A percentile compares a stretch with the other conserved stretches of the same genome.
Evolutionary conservation across 2,797 vertebrate species (phyloP).

Genomic region (Phrynocephalus vlangalii): DNA sequence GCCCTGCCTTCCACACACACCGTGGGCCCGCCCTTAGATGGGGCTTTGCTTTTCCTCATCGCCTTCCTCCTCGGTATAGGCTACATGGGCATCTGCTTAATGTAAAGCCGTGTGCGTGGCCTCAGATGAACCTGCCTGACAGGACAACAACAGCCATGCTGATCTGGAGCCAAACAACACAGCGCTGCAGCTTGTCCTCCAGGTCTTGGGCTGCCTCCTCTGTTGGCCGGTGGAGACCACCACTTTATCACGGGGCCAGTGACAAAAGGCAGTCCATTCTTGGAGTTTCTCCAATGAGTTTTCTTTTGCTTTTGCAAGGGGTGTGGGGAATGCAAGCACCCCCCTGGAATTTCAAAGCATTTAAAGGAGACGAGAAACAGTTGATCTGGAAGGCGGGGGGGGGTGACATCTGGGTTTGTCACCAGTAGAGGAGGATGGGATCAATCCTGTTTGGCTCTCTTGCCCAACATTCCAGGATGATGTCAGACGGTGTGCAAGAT

Average conservation of each 20-base stretch:
- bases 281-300: conserved; percentile 42
- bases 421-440: background rate
- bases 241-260: conserved; percentile 51
- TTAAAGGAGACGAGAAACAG: background rate
- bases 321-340: too few species aligned
- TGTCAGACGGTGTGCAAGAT: background rate
- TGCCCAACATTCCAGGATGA: background rate
- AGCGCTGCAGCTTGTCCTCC: conserved; percentile 61
- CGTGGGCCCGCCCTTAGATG: background rate
- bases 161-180: conserved; percentile 55
- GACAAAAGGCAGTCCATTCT: conserved; percentile 69
- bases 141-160: conserved; percentile 55
- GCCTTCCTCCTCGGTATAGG: background rate
- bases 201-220: conserved; percentile 40
- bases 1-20: conserved; percentile 25
- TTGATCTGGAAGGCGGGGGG: background rate
- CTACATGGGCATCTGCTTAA: conserved; percentile 15
- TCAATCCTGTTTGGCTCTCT: background rate
- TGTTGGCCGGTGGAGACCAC: conserved; percentile 64
- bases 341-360: background rate
- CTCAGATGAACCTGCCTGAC: conserved; percentile 58
- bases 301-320: background rate
- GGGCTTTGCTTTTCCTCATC: background rate
- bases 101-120: conserved; percentile 44
- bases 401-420: background rate